Conservation (phyloP, 2,888 invertebrate genomes). For the Temnothorax ravouxi region DNA sequence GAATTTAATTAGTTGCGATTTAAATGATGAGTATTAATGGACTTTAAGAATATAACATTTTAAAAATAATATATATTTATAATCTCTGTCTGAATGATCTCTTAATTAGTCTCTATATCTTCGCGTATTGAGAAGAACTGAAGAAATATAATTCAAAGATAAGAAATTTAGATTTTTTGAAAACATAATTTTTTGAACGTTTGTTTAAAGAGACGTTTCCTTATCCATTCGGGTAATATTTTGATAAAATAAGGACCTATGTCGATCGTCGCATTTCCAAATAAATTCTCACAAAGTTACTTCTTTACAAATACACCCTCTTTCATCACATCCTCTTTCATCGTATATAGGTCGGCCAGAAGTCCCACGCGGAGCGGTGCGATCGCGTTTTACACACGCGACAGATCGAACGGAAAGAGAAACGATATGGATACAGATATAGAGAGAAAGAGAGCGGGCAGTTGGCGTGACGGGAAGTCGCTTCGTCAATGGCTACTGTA, state of each 20-base stretch:
- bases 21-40: background rate
- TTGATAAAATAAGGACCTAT: background rate
- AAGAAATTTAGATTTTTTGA: background rate
- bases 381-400: constrained; percentile 27
- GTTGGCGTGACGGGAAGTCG: constrained; percentile 82
- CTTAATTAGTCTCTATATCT: background rate
- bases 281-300: constrained; percentile 25
- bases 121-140: background rate
- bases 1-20: constrained; percentile 25
- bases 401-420: constrained; percentile 44
- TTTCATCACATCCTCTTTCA: constrained; percentile 2
- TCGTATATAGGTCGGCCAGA: constrained; percentile 30
- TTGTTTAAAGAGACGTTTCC: background rate
- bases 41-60: background rate
- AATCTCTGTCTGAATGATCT: background rate
- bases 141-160: background rate
- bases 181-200: background rate
- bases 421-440: constrained; percentile 6
- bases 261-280: background rate
- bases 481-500: constrained; percentile 77
- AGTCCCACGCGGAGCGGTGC: constrained; percentile 29
- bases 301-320: constrained; percentile 23
- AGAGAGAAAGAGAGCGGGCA: constrained; percentile 60
- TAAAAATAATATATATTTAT: background rate
- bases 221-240: background rate